Evolutionary conservation across 1,140 invertebrate species (phyloP).

Genomic region (Polypedilum vanderplanki): DNA sequence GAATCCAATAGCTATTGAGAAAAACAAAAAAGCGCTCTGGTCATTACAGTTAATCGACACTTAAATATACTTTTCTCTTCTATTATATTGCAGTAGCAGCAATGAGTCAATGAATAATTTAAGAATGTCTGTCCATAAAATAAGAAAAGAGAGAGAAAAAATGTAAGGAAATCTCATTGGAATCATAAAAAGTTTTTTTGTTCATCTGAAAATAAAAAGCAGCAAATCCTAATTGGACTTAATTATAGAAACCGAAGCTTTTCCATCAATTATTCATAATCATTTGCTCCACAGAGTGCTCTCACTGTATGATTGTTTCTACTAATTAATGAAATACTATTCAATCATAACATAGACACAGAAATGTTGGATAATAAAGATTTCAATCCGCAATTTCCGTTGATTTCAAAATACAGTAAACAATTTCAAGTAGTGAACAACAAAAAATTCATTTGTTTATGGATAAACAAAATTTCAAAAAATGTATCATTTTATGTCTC

Average conservation of each 20-base stretch:
- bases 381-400: not conserved
- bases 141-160: not conserved
- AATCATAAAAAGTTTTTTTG: not conserved
- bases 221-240: conserved; percentile 9
- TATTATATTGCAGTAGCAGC: not conserved
- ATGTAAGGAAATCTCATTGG: not conserved
- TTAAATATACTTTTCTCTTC: too few species aligned
- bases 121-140: not conserved
- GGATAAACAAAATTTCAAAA: not conserved
- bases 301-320: not conserved
- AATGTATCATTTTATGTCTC: not conserved
- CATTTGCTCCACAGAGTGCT: not conserved
- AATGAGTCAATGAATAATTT: not conserved
- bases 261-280: conserved; percentile 6
- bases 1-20: not conserved
- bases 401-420: not conserved
- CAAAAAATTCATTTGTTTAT: not conserved
- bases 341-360: not conserved
- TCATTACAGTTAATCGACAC: conserved; percentile 12
- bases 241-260: not conserved
- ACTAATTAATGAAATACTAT: not conserved
- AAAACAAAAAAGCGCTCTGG: too few species aligned
- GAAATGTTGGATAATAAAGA: not conserved
- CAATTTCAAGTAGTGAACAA: not conserved
- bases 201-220: not conserved